Evolutionary conservation across 2,888 invertebrate species (phyloP).

Genomic region (Cosmia trapezina): DNA sequence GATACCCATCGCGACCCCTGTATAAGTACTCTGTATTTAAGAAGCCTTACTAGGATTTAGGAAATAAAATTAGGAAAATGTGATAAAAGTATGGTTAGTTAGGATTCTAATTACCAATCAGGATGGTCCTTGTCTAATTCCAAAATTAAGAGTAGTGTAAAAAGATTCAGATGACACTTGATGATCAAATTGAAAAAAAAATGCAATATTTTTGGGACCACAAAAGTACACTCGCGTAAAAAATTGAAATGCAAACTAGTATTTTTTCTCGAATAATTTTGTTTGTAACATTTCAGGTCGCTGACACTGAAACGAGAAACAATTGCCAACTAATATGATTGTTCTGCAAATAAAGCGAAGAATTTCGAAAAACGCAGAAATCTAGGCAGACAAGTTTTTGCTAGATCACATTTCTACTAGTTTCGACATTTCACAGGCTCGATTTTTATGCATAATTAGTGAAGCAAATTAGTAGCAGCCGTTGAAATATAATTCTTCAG

Average conservation of each 20-base stretch:
- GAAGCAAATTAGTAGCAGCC: slow-evolving; percentile 31
- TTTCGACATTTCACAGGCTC: slow-evolving; percentile 27
- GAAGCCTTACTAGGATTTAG: neutral
- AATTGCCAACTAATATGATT: slow-evolving; percentile 28
- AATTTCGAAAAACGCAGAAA: slow-evolving; percentile 33
- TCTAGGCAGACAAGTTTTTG: slow-evolving; percentile 40
- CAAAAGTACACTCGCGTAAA: slow-evolving; percentile 1
- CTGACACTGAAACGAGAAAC: slow-evolving; percentile 24
- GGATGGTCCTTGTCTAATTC: too few species aligned
- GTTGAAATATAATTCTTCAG: slow-evolving; percentile 26
- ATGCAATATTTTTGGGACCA: too few species aligned
- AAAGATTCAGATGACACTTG: too few species aligned
- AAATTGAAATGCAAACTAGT: neutral
- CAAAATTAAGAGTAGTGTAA: too few species aligned
- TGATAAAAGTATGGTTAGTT: too few species aligned
- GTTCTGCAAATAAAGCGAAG: slow-evolving; percentile 36
- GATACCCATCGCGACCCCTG: too few species aligned
- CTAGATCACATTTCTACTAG: slow-evolving; percentile 35
- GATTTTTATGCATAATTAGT: slow-evolving; percentile 50
- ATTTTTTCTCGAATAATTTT: neutral
- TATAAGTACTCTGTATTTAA: neutral
- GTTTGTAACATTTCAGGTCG: neutral
- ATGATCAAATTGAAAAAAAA: too few species aligned
- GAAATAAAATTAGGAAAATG: too few species aligned
- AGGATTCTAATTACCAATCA: too few species aligned